phyloP scores from a whole-genome alignment of 2,888 invertebrate species.

The Lepidochitona cinerea region DNA sequence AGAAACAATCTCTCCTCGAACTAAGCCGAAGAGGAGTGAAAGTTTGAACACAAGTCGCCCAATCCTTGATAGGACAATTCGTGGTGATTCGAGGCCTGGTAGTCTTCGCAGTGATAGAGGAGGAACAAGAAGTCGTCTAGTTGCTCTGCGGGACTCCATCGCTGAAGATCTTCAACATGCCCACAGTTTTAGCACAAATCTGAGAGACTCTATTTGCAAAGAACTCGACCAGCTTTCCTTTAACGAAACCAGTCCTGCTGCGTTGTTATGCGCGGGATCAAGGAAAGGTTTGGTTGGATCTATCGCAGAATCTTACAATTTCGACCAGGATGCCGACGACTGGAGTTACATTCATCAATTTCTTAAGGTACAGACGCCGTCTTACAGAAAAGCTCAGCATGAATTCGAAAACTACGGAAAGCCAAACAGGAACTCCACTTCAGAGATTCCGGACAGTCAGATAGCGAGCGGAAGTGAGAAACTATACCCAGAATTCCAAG shows the following conservation, averaged over 20 bases:
- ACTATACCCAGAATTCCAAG: background rate
- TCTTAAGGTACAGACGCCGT: background rate
- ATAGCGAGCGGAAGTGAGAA: background rate
- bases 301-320: conserved; percentile 52
- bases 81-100: background rate
- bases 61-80: background rate
- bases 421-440: no score
- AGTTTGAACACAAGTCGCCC: background rate
- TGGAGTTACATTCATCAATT: background rate
- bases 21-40: background rate
- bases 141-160: conserved; percentile 25
- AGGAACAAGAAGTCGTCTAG: background rate
- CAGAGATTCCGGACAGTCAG: no score
- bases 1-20: background rate
- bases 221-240: conserved; percentile 25
- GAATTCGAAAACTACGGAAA: no score
- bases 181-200: conserved; percentile 33
- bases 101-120: background rate
- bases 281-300: conserved; percentile 51
- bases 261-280: background rate
- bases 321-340: conserved; percentile 46
- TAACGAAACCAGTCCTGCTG: background rate
- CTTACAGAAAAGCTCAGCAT: no score
- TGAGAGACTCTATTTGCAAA: conserved; percentile 34
- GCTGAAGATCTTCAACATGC: conserved; percentile 40